Evolutionary conservation across 64 coral and sea anemone genomes (phyloP), one percentile per base, ranked within the genome.

Genomic region (Actinia equina): DNA sequence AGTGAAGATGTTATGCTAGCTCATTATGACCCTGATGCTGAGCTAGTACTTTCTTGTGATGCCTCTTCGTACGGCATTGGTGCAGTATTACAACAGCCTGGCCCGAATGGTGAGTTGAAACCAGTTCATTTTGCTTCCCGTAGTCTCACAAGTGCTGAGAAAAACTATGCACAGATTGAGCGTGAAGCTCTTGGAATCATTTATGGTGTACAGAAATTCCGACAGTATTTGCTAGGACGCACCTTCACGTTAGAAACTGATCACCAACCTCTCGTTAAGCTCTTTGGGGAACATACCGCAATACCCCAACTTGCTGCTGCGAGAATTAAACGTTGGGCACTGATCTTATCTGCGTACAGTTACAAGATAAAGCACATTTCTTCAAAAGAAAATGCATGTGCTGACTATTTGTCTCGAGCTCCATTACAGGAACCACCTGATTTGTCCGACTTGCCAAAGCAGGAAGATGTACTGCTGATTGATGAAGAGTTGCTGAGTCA

Each of bases 111-210:
- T 76, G 80, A 89, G 60, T 83, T 84, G 71, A 89, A 83, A 57
- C 79, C 88, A 84, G 80, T 89, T 78, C 88, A 89, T 89, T 89
- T 89, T 89, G 60, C 88, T 78, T 83, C 88, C 53, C 88, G 80
- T 45, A 89, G 88, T 82, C 80, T 89, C 58, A 70, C 78, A 15
- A 83, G 77, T 23, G 79, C 59, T 16, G 88, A 89, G 59, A 89
- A 89, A 52, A 89, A 83, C 88, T 89, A 89, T 83, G 88, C 88
- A 12, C 88, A 89, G 43, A 89, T 89, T 61, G 88, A 89, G 53
- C 57, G 79, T 18, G 27, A 89, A 70, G 88, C 78, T 70, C 88
- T 89, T 83, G 55, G 19, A 17, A 89, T 89, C 67, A 83, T 89
- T 25, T 83, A 89, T 17, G 88, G 88, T 67, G 88, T 84, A 70